A percentile compares a stretch with the other conserved stretches of the same genome.
Evolutionary conservation across 2,888 invertebrate species (phyloP).

Genomic region (Dolomedes plantarius): DNA sequence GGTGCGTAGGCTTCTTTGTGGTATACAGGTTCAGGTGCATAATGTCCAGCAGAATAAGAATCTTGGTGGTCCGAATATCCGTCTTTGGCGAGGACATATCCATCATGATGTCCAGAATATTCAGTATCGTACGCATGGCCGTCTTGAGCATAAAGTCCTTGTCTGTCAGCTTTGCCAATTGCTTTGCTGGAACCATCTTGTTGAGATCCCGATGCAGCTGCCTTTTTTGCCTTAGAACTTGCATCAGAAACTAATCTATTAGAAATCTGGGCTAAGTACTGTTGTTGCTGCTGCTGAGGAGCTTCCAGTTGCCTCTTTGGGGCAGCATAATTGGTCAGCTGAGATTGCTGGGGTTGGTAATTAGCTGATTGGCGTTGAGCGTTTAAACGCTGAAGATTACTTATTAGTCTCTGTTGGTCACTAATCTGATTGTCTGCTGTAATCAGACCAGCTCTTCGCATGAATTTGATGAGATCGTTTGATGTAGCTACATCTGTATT

Average conservation of each 20-base stretch:
- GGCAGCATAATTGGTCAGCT: not conserved
- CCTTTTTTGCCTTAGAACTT: not conserved
- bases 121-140: not conserved
- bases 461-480: slow-evolving; percentile 27
- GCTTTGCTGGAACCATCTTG: not conserved
- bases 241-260: not conserved
- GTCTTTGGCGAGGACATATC: not conserved
- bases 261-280: not conserved
- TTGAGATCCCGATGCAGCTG: not conserved
- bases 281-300: not conserved
- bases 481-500: not conserved
- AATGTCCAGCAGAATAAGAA: not conserved
- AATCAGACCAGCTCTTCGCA: slow-evolving; percentile 39
- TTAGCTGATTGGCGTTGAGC: slow-evolving; percentile 8
- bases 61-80: not conserved
- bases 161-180: slow-evolving; percentile 32
- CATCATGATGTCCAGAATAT: slow-evolving; percentile 2
- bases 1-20: not conserved
- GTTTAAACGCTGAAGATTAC: slow-evolving; percentile 19
- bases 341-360: not conserved
- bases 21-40: not conserved
- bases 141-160: slow-evolving; percentile 51
- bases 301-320: not conserved
- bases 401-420: not conserved
- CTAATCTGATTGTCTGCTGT: not conserved